Percentiles rank a stretch among this genome's conserved stretches.
These are phyloP conservation scores for Dysidea cf. avara DNA, from an alignment of 37 sponge, comb jelly and placozoan genomes.

Conservation along the genomic window DNA sequence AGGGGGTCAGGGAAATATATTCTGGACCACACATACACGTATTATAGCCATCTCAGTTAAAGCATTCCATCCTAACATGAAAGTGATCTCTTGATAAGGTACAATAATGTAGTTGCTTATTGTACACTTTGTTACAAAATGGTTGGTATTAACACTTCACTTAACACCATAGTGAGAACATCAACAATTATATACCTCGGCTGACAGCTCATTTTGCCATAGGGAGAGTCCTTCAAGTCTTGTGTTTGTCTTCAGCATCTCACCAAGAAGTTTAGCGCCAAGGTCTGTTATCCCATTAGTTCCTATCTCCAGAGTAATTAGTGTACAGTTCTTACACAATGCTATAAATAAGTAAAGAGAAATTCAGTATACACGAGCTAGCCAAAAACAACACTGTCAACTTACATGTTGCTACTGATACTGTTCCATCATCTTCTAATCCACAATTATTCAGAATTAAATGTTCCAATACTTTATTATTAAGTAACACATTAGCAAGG, in stretches of 20 bases:
- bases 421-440: slow-evolving; percentile 61
- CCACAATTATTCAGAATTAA: slow-evolving; percentile 70
- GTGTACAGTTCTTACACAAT: slow-evolving; percentile 62
- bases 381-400: not conserved
- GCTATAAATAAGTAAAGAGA: slow-evolving; percentile 20
- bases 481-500: slow-evolving; percentile 58
- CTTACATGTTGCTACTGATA: slow-evolving; percentile 69
- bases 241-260: slow-evolving; percentile 54
- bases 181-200: slow-evolving; percentile 6
- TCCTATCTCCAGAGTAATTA: slow-evolving; percentile 77
- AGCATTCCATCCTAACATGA: too few relatives aligned
- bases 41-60: too few relatives aligned
- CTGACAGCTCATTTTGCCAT: slow-evolving; percentile 76
- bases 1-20: too few relatives aligned
- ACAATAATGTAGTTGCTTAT: too few relatives aligned
- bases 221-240: slow-evolving; percentile 84
- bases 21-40: too few relatives aligned
- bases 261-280: slow-evolving; percentile 53
- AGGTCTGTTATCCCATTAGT: slow-evolving; percentile 68
- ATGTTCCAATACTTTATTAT: slow-evolving; percentile 67
- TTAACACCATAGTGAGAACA: not conserved
- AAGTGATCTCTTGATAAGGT: too few relatives aligned
- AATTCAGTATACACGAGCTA: not conserved
- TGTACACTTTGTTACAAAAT: too few relatives aligned
- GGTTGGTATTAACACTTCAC: not conserved